phyloP scores from a whole-genome alignment of 2,888 invertebrate genomes.

The Isoperla grammatica region DNA sequence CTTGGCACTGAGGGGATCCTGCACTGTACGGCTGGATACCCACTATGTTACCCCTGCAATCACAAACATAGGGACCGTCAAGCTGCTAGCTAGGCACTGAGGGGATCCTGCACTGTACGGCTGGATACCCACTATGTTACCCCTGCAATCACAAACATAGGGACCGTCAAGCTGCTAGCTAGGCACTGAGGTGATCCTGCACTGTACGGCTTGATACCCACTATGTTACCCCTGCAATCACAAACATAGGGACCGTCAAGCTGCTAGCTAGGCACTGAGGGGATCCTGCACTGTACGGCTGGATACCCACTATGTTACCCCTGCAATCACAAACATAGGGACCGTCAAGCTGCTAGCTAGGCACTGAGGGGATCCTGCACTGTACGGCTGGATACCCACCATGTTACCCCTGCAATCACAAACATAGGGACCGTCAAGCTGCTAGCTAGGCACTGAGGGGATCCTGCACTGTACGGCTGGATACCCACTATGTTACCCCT shows the following conservation, averaged over 20 bases:
- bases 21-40: constrained; percentile 70
- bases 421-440: constrained; percentile 59
- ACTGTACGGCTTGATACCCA: constrained; percentile 69
- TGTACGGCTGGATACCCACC: constrained; percentile 68
- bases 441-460: constrained; percentile 62
- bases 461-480: constrained; percentile 69
- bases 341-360: constrained; percentile 61
- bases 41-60: constrained; percentile 64
- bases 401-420: constrained; percentile 61
- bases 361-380: constrained; percentile 68
- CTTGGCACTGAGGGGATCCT: constrained; percentile 66
- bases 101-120: constrained; percentile 73
- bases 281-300: constrained; percentile 68
- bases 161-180: constrained; percentile 62
- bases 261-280: constrained; percentile 67
- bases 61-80: constrained; percentile 53
- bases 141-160: constrained; percentile 49
- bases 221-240: constrained; percentile 62
- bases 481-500: constrained; percentile 73
- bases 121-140: constrained; percentile 68
- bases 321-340: constrained; percentile 49
- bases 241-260: constrained; percentile 54
- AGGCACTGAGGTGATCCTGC: constrained; percentile 68
- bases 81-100: constrained; percentile 62
- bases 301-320: constrained; percentile 70